Conservation (phyloP, 2,797 vertebrate species). For the Serranus cabrilla region DNA sequence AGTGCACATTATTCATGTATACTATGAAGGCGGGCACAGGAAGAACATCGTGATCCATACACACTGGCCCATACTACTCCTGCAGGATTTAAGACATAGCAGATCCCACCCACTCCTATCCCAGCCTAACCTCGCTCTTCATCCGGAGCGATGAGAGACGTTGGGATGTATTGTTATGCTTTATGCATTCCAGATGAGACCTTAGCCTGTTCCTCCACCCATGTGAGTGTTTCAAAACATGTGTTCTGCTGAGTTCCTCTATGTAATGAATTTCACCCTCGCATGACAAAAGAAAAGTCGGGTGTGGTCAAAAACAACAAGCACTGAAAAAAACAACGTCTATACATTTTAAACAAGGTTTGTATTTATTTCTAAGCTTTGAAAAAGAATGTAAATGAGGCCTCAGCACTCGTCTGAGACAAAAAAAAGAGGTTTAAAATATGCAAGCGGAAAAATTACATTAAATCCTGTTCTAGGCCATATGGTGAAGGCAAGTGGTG, state of each 20-base stretch:
- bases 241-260: conserved; percentile 60
- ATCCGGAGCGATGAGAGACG: conserved; percentile 71
- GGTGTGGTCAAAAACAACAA: conserved; percentile 70
- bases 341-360: conserved; percentile 17
- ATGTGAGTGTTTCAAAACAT: conserved; percentile 71
- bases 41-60: conserved; percentile 44
- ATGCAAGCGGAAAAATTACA: conserved; percentile 55
- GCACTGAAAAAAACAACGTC: conserved; percentile 1
- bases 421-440: conserved; percentile 22
- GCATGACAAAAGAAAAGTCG: conserved; percentile 49
- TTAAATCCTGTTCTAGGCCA: conserved; percentile 48
- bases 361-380: neutral
- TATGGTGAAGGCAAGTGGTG: conserved; percentile 49
- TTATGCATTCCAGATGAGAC: conserved; percentile 86
- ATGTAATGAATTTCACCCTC: conserved; percentile 61
- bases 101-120: conserved; percentile 71
- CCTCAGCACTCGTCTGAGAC: neutral
- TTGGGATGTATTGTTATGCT: conserved; percentile 82
- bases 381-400: conserved; percentile 6
- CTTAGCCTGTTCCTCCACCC: conserved; percentile 67
- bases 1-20: conserved; percentile 11
- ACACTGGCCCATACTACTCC: conserved; percentile 38
- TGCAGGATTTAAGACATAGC: conserved; percentile 56
- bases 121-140: conserved; percentile 50
- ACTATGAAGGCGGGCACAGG: conserved; percentile 11